Percentiles rank a stretch among this genome's conserved stretches.
These are phyloP conservation scores for Synergus gifuensis DNA, from an alignment of 2,888 invertebrate genomes.

Conservation along the genomic window DNA sequence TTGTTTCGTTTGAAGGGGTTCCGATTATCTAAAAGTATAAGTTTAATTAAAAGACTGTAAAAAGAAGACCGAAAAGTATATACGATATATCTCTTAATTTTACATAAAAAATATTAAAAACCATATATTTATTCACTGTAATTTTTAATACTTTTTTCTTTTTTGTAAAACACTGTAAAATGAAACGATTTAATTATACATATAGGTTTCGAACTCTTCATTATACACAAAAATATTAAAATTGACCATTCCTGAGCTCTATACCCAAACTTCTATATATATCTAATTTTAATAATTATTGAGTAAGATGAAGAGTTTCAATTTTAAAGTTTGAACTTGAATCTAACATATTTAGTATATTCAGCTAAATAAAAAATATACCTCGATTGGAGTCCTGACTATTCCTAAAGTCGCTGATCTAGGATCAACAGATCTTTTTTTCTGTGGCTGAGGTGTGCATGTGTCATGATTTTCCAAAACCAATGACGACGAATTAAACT, in stretches of 20 bases:
- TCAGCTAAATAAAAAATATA: slow-evolving; percentile 33
- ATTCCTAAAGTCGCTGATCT: slow-evolving; percentile 57
- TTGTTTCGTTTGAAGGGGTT: slow-evolving; percentile 40
- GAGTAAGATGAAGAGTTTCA: neutral
- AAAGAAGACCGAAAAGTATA: too few relatives aligned
- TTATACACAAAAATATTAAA: too few relatives aligned
- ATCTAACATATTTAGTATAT: neutral
- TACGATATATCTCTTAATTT: neutral
- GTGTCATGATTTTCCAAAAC: slow-evolving; percentile 37
- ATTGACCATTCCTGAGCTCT: too few relatives aligned
- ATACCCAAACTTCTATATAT: too few relatives aligned
- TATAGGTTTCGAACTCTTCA: too few relatives aligned
- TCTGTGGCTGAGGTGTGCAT: slow-evolving; percentile 52
- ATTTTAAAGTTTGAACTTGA: neutral
- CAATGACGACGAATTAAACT: slow-evolving; percentile 16
- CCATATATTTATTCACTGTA: too few relatives aligned
- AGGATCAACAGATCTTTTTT: slow-evolving; percentile 53
- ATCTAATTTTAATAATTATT: too few relatives aligned
- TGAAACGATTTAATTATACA: too few relatives aligned
- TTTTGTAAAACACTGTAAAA: too few relatives aligned
- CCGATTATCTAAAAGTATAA: slow-evolving; percentile 44
- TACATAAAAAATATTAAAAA: too few relatives aligned
- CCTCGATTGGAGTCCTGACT: slow-evolving; percentile 57
- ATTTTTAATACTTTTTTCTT: too few relatives aligned
- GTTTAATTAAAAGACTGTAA: neutral